Percentiles rank a stretch among this genome's conserved stretches.
Evolutionary conservation across 2,888 invertebrate species (phyloP).

Genomic region (Drosophila algonquin): DNA sequence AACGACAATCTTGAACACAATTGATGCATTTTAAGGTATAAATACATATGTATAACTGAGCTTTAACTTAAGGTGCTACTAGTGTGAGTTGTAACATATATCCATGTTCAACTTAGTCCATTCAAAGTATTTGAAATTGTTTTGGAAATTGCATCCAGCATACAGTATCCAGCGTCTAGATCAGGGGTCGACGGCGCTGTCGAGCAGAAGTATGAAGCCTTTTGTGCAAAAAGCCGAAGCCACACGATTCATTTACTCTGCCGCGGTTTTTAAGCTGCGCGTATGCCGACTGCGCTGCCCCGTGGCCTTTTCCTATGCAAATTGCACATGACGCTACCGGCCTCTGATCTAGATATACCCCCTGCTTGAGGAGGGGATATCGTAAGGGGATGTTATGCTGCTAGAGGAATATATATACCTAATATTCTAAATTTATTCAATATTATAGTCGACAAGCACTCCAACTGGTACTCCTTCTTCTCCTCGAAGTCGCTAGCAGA

Average conservation of each 20-base stretch:
- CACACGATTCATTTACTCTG: too few species aligned
- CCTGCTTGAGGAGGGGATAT: too few species aligned
- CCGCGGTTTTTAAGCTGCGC: too few species aligned
- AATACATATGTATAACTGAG: slow-evolving; percentile 5
- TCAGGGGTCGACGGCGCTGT: too few species aligned
- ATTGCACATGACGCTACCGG: too few species aligned
- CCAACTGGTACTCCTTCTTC: not conserved
- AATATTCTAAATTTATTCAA: slow-evolving; percentile 30
- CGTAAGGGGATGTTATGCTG: not conserved
- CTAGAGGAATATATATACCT: slow-evolving; percentile 28
- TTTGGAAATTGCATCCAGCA: slow-evolving; percentile 42
- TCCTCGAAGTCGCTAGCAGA: slow-evolving; percentile 24
- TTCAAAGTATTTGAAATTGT: slow-evolving; percentile 59
- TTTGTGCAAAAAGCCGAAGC: too few species aligned
- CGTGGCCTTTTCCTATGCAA: too few species aligned
- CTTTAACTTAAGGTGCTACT: slow-evolving; percentile 17
- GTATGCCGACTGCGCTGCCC: too few species aligned
- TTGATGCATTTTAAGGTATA: slow-evolving; percentile 37
- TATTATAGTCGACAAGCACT: not conserved
- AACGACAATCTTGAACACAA: slow-evolving; percentile 61
- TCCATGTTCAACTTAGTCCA: slow-evolving; percentile 73
- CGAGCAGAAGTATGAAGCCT: too few species aligned
- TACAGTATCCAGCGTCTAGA: not conserved
- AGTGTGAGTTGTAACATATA: slow-evolving; percentile 51
- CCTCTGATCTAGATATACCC: too few species aligned